Evolutionary conservation across 2,888 invertebrate genomes (phyloP).

Genomic region (Autographa gamma): DNA sequence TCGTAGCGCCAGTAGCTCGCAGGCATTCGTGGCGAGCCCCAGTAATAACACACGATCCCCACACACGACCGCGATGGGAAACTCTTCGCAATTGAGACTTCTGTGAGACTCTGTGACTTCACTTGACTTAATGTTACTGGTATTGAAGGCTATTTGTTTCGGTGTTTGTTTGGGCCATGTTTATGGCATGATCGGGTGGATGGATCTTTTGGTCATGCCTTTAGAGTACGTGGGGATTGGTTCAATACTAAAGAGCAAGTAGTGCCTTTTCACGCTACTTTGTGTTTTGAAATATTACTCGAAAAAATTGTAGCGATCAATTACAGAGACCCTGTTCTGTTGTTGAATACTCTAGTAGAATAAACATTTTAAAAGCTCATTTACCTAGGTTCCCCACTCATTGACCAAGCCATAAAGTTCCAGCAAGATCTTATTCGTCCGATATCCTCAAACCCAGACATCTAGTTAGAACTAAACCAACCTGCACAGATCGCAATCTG

Average conservation of each 20-base stretch:
- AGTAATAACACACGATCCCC: slow-evolving; percentile 76
- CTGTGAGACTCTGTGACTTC: slow-evolving; percentile 64
- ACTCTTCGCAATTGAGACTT: slow-evolving; percentile 71
- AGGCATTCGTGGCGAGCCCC: slow-evolving; percentile 77
- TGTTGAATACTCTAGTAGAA: neutral
- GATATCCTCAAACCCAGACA: slow-evolving; percentile 31
- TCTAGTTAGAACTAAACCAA: slow-evolving; percentile 44
- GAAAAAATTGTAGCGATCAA: too few species aligned
- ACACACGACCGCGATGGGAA: slow-evolving; percentile 79
- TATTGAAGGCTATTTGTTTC: slow-evolving; percentile 46
- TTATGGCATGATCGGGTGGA: slow-evolving; percentile 18
- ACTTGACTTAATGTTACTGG: slow-evolving; percentile 60
- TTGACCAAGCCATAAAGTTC: slow-evolving; percentile 15
- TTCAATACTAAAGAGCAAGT: too few species aligned
- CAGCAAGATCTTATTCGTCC: slow-evolving; percentile 23
- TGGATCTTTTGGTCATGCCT: neutral
- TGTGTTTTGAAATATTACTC: too few species aligned
- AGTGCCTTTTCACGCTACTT: too few species aligned
- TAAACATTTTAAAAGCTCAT: neutral
- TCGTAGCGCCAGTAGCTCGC: slow-evolving; percentile 65
- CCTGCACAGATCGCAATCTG: slow-evolving; percentile 54
- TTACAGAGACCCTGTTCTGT: too few species aligned
- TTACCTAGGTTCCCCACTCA: neutral
- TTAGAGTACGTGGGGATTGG: too few species aligned
- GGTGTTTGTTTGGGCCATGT: slow-evolving; percentile 36